phyloP scores from a whole-genome alignment of 1,140 invertebrate species.

The Rhyzopertha dominica region DNA sequence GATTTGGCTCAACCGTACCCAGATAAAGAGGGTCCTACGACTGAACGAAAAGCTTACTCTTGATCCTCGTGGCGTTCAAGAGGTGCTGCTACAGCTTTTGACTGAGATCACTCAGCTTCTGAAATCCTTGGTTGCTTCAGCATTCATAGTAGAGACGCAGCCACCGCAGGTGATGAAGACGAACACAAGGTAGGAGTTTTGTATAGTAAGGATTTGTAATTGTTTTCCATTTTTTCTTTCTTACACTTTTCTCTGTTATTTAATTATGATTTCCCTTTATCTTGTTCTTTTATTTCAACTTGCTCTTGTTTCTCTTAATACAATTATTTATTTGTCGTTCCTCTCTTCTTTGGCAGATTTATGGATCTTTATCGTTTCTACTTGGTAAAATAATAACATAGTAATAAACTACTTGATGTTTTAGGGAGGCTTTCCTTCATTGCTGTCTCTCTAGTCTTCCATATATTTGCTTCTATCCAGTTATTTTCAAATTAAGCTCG shows the following conservation, averaged over 20 bases:
- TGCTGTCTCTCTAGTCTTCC: too few relatives aligned
- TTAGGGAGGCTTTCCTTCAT: too few relatives aligned
- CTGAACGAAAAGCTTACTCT: constrained; percentile 61
- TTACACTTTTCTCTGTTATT: constrained; percentile 2
- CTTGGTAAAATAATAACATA: too few relatives aligned
- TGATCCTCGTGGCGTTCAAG: constrained; percentile 56
- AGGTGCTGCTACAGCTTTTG: constrained; percentile 61
- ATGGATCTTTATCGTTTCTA: too few relatives aligned
- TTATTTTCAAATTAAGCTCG: too few relatives aligned
- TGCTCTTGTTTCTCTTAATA: too few relatives aligned
- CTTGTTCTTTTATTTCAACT: too few relatives aligned
- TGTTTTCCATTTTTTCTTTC: background rate
- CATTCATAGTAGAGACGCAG: constrained; percentile 96
- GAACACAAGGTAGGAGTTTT: constrained; percentile 68
- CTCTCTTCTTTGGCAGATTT: too few relatives aligned
- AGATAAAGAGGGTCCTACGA: constrained; percentile 73
- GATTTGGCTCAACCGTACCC: constrained; percentile 81
- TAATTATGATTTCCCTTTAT: too few relatives aligned
- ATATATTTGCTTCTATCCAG: too few relatives aligned
- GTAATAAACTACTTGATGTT: too few relatives aligned
- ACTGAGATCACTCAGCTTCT: constrained; percentile 70
- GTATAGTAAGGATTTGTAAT: background rate
- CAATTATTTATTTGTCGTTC: too few relatives aligned
- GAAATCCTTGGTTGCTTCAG: constrained; percentile 85
- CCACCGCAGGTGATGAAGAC: constrained; percentile 99